These are phyloP conservation scores for Prostheceraeus crozeri DNA, from an alignment of 2,888 invertebrate genomes.

Conservation along the genomic window DNA sequence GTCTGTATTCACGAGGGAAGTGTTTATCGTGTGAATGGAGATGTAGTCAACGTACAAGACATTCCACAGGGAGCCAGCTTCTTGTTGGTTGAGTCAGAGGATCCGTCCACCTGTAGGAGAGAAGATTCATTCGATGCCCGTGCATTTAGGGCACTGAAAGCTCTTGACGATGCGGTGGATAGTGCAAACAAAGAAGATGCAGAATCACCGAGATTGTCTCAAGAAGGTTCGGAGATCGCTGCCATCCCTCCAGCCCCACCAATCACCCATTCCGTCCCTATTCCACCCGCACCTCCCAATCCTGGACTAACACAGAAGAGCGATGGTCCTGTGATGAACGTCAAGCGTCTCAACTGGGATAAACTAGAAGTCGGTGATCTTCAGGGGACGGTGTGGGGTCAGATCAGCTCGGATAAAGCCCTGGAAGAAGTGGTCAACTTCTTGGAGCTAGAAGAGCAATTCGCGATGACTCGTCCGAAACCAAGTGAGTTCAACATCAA, in stretches of 20 bases:
- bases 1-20: background rate
- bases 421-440: conserved; percentile 52
- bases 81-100: conserved; percentile 13
- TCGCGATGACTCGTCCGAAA: conserved; percentile 47
- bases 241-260: conserved; percentile 22
- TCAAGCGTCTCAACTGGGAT: conserved; percentile 56
- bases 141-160: conserved; percentile 42
- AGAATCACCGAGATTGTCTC: background rate
- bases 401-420: conserved; percentile 43
- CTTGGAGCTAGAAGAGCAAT: conserved; percentile 53
- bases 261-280: conserved; percentile 28
- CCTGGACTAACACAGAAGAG: conserved; percentile 13
- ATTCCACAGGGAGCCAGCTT: conserved; percentile 18
- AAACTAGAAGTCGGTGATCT: conserved; percentile 49
- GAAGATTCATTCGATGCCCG: background rate
- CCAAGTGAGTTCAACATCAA: no score
- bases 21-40: conserved; percentile 28
- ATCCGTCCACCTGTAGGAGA: background rate
- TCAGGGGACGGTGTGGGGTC: conserved; percentile 54
- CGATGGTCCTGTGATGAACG: conserved; percentile 44
- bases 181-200: conserved; percentile 43
- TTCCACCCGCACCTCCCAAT: conserved; percentile 39
- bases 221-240: background rate
- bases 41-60: conserved; percentile 12
- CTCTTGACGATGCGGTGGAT: conserved; percentile 50